Evolutionary conservation across 2,797 vertebrate species (phyloP), one percentile per base, ranked within the genome.

Genomic region (Aphelocoma californica): DNA sequence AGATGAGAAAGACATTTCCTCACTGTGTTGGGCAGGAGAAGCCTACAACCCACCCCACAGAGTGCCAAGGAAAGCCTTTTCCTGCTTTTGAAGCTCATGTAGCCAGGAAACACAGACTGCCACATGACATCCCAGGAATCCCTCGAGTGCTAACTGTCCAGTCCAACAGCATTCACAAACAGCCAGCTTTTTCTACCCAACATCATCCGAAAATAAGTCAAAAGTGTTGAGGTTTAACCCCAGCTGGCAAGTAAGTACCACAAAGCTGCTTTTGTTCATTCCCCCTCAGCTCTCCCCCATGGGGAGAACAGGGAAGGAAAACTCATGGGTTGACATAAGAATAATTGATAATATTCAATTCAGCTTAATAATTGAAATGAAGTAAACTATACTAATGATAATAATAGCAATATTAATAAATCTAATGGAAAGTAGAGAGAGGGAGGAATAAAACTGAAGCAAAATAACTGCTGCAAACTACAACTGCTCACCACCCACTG

Each of bases 311-410:
- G 44, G 32, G 56, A 36, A 77, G 28, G 25, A 62, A 77, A 64
- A 70, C 28, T 5, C 1, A 0, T 9, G 36, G 18, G 7, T 34
- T 0, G 1, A 78, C 38, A 53, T 19, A 28, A 31, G 51, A 78
- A 40, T 32, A 32, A 54, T 54, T 32, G 31, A 54, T 32, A 32
- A 54, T 54, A 54, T 32, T 32, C 19, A 54, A 54, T 32, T 54
- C 29, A 53, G 25, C 16, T 36, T 20, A 32, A 36, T 32, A 72
- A 78, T 6, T 0, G 4, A 78, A 72, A 32, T 3, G 7, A 71
- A 58, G 21, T 14, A 51, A 60, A 53, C 26, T 9, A 9, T 10
- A 8, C 4, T 17, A 36, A 18, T 23, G 17, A 66, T 23, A 62
- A 25, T 15, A 56, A 56, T 6, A 58, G 31, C 8, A 45, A 4